These are phyloP conservation scores for Upupa epops DNA, from an alignment of 2,113 vertebrate genomes.

Conservation along the genomic window DNA sequence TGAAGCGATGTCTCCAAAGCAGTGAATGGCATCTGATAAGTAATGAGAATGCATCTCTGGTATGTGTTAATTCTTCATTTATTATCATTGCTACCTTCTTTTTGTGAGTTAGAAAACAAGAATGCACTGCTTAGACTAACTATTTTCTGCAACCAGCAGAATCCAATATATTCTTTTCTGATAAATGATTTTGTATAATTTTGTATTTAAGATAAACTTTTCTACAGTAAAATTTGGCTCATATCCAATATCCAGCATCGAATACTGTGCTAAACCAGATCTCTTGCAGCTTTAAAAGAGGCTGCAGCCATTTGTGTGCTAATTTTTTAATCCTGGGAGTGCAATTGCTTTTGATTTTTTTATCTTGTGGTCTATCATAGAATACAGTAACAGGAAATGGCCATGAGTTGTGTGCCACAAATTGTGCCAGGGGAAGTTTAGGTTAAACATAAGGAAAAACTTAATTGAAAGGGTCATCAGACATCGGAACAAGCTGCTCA, in stretches of 20 bases:
- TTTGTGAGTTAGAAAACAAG: background rate
- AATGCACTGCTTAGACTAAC: background rate
- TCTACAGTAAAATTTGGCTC: background rate
- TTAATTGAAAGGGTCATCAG: too few relatives aligned
- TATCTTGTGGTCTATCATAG: constrained; percentile 11
- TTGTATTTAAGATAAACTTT: constrained; percentile 36
- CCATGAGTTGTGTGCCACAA: too few relatives aligned
- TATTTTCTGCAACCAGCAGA: background rate
- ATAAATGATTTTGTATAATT: background rate
- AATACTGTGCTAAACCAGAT: constrained; percentile 2
- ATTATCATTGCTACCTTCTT: background rate
- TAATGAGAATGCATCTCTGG: background rate
- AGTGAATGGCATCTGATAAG: background rate
- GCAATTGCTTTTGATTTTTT: constrained; percentile 41
- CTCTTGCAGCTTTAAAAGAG: constrained; percentile 1
- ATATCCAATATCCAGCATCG: constrained; percentile 40
- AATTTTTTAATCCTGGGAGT: constrained; percentile 43
- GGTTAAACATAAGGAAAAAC: too few relatives aligned
- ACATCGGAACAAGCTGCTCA: too few relatives aligned
- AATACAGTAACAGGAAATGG: background rate
- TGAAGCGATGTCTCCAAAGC: background rate
- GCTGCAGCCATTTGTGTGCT: background rate
- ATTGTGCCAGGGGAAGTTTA: too few relatives aligned
- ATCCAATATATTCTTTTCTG: background rate
- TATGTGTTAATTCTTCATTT: background rate